These are phyloP conservation scores for Probaryconus sp. DNA, from an alignment of 1,140 invertebrate genomes.

Conservation along the genomic window DNA sequence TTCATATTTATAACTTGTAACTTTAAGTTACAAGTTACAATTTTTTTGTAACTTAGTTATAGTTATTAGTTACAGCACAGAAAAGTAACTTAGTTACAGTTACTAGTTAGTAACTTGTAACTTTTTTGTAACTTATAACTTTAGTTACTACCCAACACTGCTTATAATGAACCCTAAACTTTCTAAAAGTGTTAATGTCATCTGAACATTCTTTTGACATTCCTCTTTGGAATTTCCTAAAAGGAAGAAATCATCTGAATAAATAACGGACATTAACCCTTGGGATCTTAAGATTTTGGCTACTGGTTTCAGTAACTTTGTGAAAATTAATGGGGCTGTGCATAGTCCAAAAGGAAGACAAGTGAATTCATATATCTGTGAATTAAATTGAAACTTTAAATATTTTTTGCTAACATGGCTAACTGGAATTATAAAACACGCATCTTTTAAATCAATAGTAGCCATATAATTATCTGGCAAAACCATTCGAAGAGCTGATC, in stretches of 20 bases:
- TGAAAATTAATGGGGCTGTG: conserved; percentile 31
- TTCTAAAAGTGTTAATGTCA: conserved; percentile 14
- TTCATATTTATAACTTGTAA: no score
- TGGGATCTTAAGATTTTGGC: conserved; percentile 14
- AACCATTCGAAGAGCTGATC: neutral
- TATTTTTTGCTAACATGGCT: neutral
- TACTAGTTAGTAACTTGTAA: no score
- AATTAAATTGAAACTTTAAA: conserved; percentile 4
- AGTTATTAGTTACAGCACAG: no score
- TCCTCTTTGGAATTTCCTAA: neutral
- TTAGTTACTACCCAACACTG: no score
- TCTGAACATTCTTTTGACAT: conserved; percentile 1
- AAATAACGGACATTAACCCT: conserved; percentile 10
- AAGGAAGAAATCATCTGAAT: conserved; percentile 20
- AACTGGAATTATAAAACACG: neutral
- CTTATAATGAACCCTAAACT: conserved; percentile 53
- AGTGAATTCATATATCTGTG: neutral
- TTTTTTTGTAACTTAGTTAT: no score
- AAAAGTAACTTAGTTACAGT: no score
- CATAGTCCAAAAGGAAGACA: conserved; percentile 31
- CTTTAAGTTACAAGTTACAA: no score
- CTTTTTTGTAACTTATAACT: no score
- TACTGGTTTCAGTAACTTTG: no score
- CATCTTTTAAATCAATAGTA: neutral
- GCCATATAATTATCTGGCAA: neutral